Evolutionary conservation across 2,113 vertebrate species (phyloP), one percentile per base, ranked within the genome.

Genomic region (Accipiter cooperii): DNA sequence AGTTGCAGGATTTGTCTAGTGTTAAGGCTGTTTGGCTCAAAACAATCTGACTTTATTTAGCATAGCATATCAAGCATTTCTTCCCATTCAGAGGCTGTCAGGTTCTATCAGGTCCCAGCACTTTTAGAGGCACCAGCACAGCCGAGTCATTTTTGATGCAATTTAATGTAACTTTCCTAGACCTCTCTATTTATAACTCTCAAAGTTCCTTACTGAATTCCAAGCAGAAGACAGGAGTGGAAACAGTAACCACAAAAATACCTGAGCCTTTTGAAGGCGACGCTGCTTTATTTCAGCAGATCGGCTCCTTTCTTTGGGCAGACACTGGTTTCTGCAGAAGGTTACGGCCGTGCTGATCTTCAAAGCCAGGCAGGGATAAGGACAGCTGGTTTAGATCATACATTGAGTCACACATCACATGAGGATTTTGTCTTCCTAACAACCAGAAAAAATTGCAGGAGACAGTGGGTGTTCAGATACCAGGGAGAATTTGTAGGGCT

Each of bases 341-440:
- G 51, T 29, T 22, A 12, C 4, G 5, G 40, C 31, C 2, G 8
- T 12, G 49, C 18, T 20, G 26, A 2, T 24, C 42, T 36, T 4
- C 26, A 29, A 60, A 81, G 36, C 75, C 60, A 15, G 51, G 52
- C 54, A 16, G 74, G 29, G 74, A 21, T 13, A 20, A 33, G 26
- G 60, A 38, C 5, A 1, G 4, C n/a, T 18, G 70, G 19, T 66
- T 71, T 65, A 20, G 51, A 11, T 60, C 4, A 1, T 11, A 12
- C n/a, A 2, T 4, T 0, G 18, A n/a, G 33, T 75, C n/a, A 16
- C n/a, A 3, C 26, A 10, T 33, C 49, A 17, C 36, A 22, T 1
- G 5, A 31, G 34, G 42, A 20, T 24, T 63, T 63, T 33, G 28
- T 79, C 36, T 51, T 51, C 4, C 0, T 7, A 17, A 21, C 4